Base-by-base conservation (phyloP, 1,140 invertebrate species). In the Campodea augens region DNA sequence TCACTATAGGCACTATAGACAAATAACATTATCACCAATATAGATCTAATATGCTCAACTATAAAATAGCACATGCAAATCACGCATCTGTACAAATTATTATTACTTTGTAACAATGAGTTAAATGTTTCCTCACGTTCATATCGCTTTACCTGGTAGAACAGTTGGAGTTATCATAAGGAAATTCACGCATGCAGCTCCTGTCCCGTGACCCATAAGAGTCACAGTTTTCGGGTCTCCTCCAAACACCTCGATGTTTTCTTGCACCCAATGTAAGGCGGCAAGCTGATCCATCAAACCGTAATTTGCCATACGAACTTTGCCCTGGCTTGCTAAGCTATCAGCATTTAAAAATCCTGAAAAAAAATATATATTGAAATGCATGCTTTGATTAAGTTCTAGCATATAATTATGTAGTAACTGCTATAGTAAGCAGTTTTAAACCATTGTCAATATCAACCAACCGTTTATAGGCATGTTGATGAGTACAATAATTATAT, bases 221-320 rank as follows among this genome's bases (percentile, higher is more conserved):
- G 90, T 92, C 0, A 96, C 82, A 54, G 85, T 84, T 20, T 73
- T 71, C 1, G 85, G 75, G 63, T 96, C 88, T 0, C 89, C 82
- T 1, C 85, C 85, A 57, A 96, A 95, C 38, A 80, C 71, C 3
- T 73, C 78, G 42, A 93, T 89, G 57, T 92, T 92, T 60, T 90
- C 79, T 54, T 89, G 82, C 10, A 93, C 75, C 87, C 86, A 90
- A 55, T 90, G 81, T 1, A 91, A 63, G 0, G 84, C 85, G 0
- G 87, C 84, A 53, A 91, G 82, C 61, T 91, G 84, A 64, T 95
- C 90, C 77, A 92, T 84, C 18, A 93, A 68, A 0, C 87, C 90
- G 60, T 91, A 91, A 67, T 96, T 95, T 5, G 81, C 86, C 51
- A 83, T 78, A 42, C 83, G 70, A 3, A 83, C 81, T 57, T 81